Base-by-base conservation (phyloP, 2,888 invertebrate genomes). In the Lissocephala sabroskyi region DNA sequence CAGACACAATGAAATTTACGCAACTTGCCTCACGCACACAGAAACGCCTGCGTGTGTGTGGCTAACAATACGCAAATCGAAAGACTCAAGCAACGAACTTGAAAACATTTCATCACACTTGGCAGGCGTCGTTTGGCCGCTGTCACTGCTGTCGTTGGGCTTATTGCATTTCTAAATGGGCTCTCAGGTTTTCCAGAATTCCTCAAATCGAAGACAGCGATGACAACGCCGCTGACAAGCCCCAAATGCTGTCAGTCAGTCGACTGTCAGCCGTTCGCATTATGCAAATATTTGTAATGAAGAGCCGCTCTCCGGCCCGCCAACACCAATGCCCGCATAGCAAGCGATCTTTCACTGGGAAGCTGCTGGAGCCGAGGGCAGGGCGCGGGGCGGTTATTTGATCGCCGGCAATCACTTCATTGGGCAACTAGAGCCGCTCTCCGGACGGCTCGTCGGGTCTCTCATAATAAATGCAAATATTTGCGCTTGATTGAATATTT, bases 11-110 rank as follows among this genome's bases (percentile, higher is more conserved):
- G 17, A 1, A 30, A 26, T 18, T 13, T 40, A 43, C 5, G 28
- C 36, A 29, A 35, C 2, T 23, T 3, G 10, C 1, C 1, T 28
- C 13, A 35, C 32, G 32, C 51, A 60, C 53, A 49, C 64, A 49
- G 41, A 42, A 29, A 53, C 11, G 19, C 18, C 56, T 52, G 62
- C 35, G 16, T 36, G 62, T 65, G n/a, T n/a, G 64, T 66, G 68
- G 66, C 73, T 71, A 71, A 71, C 41, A 55, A 57, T 56, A 73
- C 61, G 68, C 56, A 65, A 76, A 62, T 67, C 59, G 59, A 67
- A 75, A 75, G 70, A 73, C 70, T 63, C 59, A 60, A 62, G 56
- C 73, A 64, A 70, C 77, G 70, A 77, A 77, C 76, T 75, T 75
- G 73, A 75, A 70, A 63, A 43, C 56, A 62, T 71, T 71, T 76